Evolutionary conservation across 1,140 invertebrate species (phyloP).

Genomic region (Manduca sexta): DNA sequence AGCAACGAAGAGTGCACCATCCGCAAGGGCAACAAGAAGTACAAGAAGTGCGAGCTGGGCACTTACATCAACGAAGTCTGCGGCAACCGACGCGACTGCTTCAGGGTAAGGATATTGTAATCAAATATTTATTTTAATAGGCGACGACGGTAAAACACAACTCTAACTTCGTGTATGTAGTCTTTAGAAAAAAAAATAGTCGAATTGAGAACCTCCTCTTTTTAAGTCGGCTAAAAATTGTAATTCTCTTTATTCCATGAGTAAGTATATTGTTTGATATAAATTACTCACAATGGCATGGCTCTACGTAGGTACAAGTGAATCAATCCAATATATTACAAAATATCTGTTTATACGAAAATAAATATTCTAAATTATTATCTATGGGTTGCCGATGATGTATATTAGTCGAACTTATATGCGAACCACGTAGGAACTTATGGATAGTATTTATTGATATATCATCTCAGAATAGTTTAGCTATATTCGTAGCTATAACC

Average conservation of each 20-base stretch:
- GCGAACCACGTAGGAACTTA: too few species aligned
- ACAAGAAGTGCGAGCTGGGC: slow-evolving; percentile 42
- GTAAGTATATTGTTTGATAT: too few species aligned
- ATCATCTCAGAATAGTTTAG: slow-evolving; percentile 1
- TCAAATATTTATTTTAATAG: background rate
- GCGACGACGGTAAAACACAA: too few species aligned
- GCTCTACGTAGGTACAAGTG: background rate
- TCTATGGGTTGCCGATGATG: too few species aligned
- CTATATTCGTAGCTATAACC: background rate
- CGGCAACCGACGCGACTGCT: slow-evolving; percentile 48
- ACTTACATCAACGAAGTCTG: slow-evolving; percentile 51
- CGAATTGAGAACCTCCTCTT: background rate
- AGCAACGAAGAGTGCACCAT: slow-evolving; percentile 43
- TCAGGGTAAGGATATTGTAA: slow-evolving; percentile 30
- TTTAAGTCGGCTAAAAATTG: too few species aligned
- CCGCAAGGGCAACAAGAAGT: slow-evolving; percentile 34
- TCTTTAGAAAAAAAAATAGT: background rate
- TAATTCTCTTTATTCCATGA: too few species aligned
- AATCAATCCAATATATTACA: too few species aligned
- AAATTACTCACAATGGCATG: background rate
- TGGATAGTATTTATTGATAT: background rate
- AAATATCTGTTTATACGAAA: too few species aligned
- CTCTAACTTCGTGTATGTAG: too few species aligned
- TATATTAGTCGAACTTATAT: too few species aligned
- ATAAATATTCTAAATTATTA: too few species aligned